Evolutionary conservation across 1,140 invertebrate genomes (phyloP).

Genomic region (Carcinoscorpius rotundicauda): DNA sequence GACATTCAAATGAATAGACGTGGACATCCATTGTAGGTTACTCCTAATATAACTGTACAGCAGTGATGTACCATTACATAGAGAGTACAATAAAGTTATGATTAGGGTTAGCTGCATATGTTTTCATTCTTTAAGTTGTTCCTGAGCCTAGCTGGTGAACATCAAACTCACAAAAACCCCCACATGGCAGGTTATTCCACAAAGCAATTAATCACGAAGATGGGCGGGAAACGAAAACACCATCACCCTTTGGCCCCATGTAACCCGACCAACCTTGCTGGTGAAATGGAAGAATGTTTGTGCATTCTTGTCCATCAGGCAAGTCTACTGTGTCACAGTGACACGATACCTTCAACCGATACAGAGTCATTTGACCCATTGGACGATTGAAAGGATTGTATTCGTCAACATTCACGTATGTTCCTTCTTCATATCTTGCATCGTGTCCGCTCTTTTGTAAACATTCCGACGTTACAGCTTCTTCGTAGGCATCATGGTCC

Average conservation of each 20-base stretch:
- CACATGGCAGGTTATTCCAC: too few species aligned
- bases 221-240: constrained; percentile 17
- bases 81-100: too few species aligned
- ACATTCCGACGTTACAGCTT: constrained; percentile 35
- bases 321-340: constrained; percentile 10
- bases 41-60: too few species aligned
- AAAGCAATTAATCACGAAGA: neutral
- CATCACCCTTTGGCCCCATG: constrained; percentile 34
- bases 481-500: constrained; percentile 38
- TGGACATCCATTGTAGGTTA: too few species aligned
- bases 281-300: constrained; percentile 31
- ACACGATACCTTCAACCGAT: constrained; percentile 35
- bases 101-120: too few species aligned
- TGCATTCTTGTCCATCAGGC: constrained; percentile 19
- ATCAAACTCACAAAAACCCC: too few species aligned
- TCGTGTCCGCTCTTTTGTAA: constrained; percentile 26
- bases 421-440: constrained; percentile 1
- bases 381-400: constrained; percentile 36
- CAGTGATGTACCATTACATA: too few species aligned
- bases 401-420: constrained; percentile 26
- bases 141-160: too few species aligned
- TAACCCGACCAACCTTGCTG: constrained; percentile 37
- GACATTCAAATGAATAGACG: too few species aligned
- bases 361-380: constrained; percentile 43
- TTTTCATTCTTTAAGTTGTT: too few species aligned